Conservation (phyloP, 2,888 invertebrate genomes). For the Byasa hedistus region DNA sequence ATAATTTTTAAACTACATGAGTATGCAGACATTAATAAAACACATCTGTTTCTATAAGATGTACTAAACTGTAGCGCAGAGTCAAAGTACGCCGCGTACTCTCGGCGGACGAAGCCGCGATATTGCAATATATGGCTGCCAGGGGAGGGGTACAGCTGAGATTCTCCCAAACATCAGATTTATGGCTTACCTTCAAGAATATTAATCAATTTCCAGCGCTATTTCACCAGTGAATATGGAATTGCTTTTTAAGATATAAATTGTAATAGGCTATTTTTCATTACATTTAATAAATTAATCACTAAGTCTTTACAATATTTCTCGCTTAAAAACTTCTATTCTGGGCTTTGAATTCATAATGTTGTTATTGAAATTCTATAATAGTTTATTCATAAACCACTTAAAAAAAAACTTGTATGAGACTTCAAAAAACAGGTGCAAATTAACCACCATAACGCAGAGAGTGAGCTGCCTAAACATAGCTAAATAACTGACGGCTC, state of each 20-base stretch:
- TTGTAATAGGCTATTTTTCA: too few relatives aligned
- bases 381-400: too few relatives aligned
- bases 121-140: conserved; percentile 74
- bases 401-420: background rate
- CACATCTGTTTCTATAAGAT: conserved; percentile 25
- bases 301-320: too few relatives aligned
- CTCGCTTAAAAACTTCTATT: too few relatives aligned
- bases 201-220: conserved; percentile 56
- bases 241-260: conserved; percentile 18
- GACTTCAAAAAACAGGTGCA: conserved; percentile 49
- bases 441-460: conserved; percentile 42
- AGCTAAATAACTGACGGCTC: conserved; percentile 56
- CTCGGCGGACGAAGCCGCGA: conserved; percentile 54
- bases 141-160: conserved; percentile 69
- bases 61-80: conserved; percentile 28
- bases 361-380: too few relatives aligned
- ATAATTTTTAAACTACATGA: background rate
- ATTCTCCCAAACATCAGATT: conserved; percentile 69
- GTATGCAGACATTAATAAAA: conserved; percentile 24
- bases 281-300: too few relatives aligned
- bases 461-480: conserved; percentile 41
- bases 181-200: conserved; percentile 64
- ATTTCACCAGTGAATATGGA: conserved; percentile 31
- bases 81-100: conserved; percentile 37
- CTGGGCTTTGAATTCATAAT: too few relatives aligned